Percentiles rank a stretch among this genome's conserved stretches.
Evolutionary conservation across 2,113 vertebrate genomes (phyloP).

Genomic region (Mus spicilegus): DNA sequence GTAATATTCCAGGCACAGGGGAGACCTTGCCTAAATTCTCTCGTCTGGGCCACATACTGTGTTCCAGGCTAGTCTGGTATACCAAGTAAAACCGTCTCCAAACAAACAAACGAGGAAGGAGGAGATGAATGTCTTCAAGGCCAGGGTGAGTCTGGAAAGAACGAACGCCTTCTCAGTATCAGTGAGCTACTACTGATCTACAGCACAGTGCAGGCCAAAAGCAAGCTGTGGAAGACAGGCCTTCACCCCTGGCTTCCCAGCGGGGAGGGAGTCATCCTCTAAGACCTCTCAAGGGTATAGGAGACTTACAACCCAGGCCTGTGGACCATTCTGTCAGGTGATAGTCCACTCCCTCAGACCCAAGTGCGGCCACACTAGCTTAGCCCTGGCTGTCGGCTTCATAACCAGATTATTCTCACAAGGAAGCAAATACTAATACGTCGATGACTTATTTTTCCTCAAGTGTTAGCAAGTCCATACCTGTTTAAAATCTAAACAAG

Average conservation of each 20-base stretch:
- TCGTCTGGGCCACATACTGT: background rate
- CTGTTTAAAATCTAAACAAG: constrained; percentile 71
- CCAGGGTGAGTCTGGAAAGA: background rate
- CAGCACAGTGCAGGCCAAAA: background rate
- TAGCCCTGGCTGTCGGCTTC: constrained; percentile 53
- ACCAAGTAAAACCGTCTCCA: background rate
- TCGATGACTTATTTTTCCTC: constrained; percentile 64
- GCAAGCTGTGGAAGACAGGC: background rate
- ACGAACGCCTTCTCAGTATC: background rate
- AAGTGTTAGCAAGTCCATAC: constrained; percentile 61
- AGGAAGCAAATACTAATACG: constrained; percentile 59
- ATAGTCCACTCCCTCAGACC: constrained; percentile 23
- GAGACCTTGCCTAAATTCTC: background rate
- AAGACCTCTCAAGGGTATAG: background rate
- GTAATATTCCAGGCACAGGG: background rate
- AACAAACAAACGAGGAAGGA: background rate
- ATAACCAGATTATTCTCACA: constrained; percentile 26
- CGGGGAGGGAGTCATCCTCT: background rate
- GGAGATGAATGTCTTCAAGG: background rate
- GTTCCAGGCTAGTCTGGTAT: background rate
- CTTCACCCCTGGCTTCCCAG: background rate
- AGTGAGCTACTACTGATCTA: background rate
- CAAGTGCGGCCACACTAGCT: constrained; percentile 15
- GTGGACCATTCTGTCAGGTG: constrained; percentile 3
- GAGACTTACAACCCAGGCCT: background rate